A percentile compares a stretch with the other conserved stretches of the same genome.
phyloP scores from a whole-genome alignment of 2,888 invertebrate genomes.

The Cartodere bifasciata region DNA sequence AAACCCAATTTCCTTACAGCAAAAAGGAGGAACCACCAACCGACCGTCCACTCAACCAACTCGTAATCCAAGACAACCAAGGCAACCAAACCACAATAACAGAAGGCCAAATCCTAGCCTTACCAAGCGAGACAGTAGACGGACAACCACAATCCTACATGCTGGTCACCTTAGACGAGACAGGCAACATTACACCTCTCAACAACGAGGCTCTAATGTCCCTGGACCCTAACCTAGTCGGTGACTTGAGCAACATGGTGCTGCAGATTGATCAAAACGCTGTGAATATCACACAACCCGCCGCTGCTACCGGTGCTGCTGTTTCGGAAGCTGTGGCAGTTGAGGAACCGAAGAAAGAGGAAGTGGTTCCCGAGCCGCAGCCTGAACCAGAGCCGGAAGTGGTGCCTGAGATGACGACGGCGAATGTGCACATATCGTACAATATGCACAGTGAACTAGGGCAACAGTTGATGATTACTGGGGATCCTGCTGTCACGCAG shows the following conservation, averaged over 20 bases:
- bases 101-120: conserved; percentile 54
- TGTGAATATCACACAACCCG: conserved; percentile 7
- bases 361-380: conserved; percentile 4
- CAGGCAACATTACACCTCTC: conserved; percentile 55
- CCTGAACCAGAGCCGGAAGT: not conserved
- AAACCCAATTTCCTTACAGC: not conserved
- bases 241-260: conserved; percentile 39
- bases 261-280: conserved; percentile 37
- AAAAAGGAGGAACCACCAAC: conserved; percentile 8
- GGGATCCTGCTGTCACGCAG: conserved; percentile 33
- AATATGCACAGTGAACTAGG: conserved; percentile 16
- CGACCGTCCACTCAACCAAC: conserved; percentile 28
- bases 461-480: conserved; percentile 32
- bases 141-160: conserved; percentile 62
- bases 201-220: conserved; percentile 56
- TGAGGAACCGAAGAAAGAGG: not conserved
- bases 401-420: not conserved
- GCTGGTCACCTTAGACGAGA: conserved; percentile 57
- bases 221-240: conserved; percentile 39
- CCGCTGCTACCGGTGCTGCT: not conserved
- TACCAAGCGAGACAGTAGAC: conserved; percentile 60
- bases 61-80: conserved; percentile 33
- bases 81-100: conserved; percentile 37
- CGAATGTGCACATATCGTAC: conserved; percentile 10
- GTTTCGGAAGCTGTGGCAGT: conserved; percentile 4